Percentiles rank a stretch among this genome's conserved stretches.
Conservation (phyloP, 2,113 vertebrate species). For the Collichthys lucidus region DNA sequence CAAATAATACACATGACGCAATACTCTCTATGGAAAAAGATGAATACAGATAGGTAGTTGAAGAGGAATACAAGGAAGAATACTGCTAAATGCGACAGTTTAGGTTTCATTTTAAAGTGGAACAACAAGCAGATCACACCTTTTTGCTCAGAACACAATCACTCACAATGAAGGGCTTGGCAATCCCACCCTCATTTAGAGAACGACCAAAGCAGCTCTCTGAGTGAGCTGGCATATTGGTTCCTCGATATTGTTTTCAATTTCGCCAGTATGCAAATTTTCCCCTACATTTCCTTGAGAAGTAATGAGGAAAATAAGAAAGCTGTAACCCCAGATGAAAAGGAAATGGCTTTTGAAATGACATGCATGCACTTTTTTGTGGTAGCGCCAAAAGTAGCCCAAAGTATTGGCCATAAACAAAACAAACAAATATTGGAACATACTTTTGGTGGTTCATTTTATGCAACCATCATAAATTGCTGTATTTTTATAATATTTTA, state of each 20-base stretch:
- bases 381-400: background rate
- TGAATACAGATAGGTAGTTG: conserved; percentile 24
- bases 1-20: conserved; percentile 10
- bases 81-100: conserved; percentile 35
- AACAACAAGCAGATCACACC: conserved; percentile 60
- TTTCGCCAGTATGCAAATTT: conserved; percentile 77
- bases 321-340: conserved; percentile 75
- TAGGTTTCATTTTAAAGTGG: conserved; percentile 63
- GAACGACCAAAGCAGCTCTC: conserved; percentile 68
- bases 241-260: conserved; percentile 74
- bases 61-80: conserved; percentile 13
- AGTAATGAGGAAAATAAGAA: conserved; percentile 79
- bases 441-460: conserved; percentile 1
- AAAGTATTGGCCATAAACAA: conserved; percentile 34
- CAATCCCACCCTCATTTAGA: conserved; percentile 57
- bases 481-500: background rate
- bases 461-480: conserved; percentile 17
- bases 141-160: conserved; percentile 56
- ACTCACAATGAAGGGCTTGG: conserved; percentile 57
- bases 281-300: conserved; percentile 60
- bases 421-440: conserved; percentile 12
- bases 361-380: conserved; percentile 39
- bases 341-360: conserved; percentile 67
- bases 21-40: conserved; percentile 40
- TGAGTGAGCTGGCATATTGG: conserved; percentile 56